These are phyloP conservation scores for Noctilio leporinus DNA, from an alignment of 2,113 vertebrate species.

Conservation along the genomic window DNA sequence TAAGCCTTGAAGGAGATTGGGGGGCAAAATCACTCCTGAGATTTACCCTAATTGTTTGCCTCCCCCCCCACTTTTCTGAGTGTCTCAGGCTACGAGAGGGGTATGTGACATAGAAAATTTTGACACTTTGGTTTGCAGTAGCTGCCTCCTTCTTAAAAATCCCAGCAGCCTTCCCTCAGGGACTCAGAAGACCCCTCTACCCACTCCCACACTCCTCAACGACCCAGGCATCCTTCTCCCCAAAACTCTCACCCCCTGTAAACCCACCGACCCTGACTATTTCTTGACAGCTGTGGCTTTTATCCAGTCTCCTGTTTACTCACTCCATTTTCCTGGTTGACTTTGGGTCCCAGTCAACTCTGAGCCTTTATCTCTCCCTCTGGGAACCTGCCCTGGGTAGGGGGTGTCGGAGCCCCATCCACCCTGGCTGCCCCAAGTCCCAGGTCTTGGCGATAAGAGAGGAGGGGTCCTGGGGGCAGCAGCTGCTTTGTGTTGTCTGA, in stretches of 20 bases:
- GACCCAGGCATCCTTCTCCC: not conserved
- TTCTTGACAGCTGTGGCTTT: not conserved
- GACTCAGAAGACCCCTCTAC: not conserved
- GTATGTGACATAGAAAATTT: not conserved
- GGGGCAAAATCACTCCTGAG: not conserved
- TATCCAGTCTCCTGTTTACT: not conserved
- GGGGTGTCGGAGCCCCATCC: not conserved
- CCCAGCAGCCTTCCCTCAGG: not conserved
- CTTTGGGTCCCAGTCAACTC: not conserved
- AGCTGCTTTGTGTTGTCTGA: slow-evolving; percentile 39
- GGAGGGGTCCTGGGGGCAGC: not conserved
- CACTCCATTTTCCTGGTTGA: slow-evolving; percentile 18
- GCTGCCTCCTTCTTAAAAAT: not conserved
- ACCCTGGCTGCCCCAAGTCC: not conserved
- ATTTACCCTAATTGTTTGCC: not conserved
- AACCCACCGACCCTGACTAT: not conserved
- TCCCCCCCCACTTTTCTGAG: not conserved
- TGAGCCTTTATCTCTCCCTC: slow-evolving; percentile 18
- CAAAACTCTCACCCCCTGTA: not conserved
- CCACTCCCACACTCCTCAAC: not conserved
- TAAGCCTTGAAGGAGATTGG: not conserved
- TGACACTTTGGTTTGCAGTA: not conserved
- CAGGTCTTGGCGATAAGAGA: slow-evolving; percentile 48
- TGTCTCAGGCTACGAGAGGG: not conserved
- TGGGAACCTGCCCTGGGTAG: not conserved